Evolutionary conservation across 1,140 invertebrate genomes (phyloP).

Genomic region (Lysiphlebus fabarum): DNA sequence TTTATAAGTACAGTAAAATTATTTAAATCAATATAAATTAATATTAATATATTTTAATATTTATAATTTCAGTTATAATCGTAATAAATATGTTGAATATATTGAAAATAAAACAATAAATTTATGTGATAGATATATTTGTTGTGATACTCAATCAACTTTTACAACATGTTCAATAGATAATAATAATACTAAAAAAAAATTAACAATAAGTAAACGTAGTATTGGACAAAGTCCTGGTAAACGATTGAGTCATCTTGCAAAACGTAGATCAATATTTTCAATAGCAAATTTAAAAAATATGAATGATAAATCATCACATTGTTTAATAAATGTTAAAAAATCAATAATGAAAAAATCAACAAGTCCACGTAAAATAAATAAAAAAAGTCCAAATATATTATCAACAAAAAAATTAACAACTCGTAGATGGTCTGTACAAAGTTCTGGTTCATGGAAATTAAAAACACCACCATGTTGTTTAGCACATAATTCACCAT

Average conservation of each 20-base stretch:
- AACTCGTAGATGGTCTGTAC: constrained; percentile 34
- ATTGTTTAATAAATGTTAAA: constrained; percentile 42
- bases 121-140: constrained; percentile 63
- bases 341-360: constrained; percentile 41
- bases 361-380: constrained; percentile 46
- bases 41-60: too few species aligned
- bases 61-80: constrained; percentile 53
- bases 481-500: constrained; percentile 62
- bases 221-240: constrained; percentile 64
- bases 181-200: constrained; percentile 58
- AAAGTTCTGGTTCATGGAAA: constrained; percentile 41
- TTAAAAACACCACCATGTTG: constrained; percentile 60
- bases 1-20: too few species aligned
- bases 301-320: constrained; percentile 43
- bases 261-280: constrained; percentile 63
- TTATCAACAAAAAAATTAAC: constrained; percentile 44
- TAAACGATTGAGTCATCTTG: constrained; percentile 64
- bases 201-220: constrained; percentile 54
- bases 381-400: constrained; percentile 29
- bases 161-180: constrained; percentile 60
- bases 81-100: constrained; percentile 60
- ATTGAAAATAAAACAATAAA: constrained; percentile 60
- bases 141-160: constrained; percentile 64
- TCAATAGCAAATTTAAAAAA: constrained; percentile 57
- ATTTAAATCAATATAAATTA: too few species aligned